Percentiles rank a stretch among this genome's conserved stretches.
These are phyloP conservation scores for Lasioglossum oenotherae DNA, from an alignment of 2,888 invertebrate genomes.

Conservation along the genomic window DNA sequence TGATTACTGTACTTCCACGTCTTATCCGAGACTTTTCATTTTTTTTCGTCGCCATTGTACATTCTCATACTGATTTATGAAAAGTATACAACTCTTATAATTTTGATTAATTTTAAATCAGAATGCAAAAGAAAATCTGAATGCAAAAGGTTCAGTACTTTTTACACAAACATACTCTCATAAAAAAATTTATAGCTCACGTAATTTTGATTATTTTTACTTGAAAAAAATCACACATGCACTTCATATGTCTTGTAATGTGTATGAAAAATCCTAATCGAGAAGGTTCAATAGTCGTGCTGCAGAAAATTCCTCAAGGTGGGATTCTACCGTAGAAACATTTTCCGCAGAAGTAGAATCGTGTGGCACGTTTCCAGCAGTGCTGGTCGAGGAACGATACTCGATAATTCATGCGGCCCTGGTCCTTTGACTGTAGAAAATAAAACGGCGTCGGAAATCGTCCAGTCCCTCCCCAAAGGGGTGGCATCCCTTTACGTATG, in stretches of 20 bases:
- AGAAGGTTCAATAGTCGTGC: too few relatives aligned
- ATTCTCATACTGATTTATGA: not conserved
- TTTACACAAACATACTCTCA: too few relatives aligned
- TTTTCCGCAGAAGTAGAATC: not conserved
- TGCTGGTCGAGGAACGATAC: conserved; percentile 31
- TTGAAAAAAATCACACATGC: too few relatives aligned
- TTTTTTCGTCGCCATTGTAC: not conserved
- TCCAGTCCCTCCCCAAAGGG: not conserved
- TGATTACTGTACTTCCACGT: not conserved
- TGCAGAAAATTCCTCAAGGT: too few relatives aligned
- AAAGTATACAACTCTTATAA: not conserved
- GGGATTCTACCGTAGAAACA: too few relatives aligned
- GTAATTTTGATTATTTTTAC: too few relatives aligned
- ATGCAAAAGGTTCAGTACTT: too few relatives aligned
- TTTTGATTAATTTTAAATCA: too few relatives aligned
- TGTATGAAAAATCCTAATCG: too few relatives aligned
- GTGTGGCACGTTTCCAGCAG: conserved; percentile 22
- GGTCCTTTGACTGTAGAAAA: conserved; percentile 5
- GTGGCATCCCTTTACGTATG: conserved; percentile 8
- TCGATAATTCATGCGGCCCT: conserved; percentile 58
- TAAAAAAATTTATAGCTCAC: too few relatives aligned
- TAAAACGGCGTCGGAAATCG: conserved; percentile 20
- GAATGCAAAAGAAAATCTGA: too few relatives aligned
- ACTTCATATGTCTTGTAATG: accelerated
- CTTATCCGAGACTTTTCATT: not conserved